Conservation (phyloP, 2,113 vertebrate species). For the Pedionomus torquatus region DNA sequence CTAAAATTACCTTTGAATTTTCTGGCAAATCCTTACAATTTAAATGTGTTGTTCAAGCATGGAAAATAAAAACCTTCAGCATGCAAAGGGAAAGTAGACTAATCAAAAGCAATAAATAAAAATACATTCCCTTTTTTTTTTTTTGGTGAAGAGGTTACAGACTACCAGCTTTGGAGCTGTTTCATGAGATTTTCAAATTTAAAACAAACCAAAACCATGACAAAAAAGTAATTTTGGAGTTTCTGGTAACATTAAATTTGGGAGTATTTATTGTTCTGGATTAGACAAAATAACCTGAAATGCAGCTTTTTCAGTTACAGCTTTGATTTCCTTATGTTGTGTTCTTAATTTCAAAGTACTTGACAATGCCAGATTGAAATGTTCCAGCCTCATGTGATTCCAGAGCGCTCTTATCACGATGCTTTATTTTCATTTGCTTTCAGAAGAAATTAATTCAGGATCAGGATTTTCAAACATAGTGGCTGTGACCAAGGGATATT, state of each 20-base stretch:
- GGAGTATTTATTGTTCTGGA: not conserved
- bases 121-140: not conserved
- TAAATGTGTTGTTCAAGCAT: not conserved
- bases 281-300: not conserved
- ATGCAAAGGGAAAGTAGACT: not conserved
- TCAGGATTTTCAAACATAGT: rapidly evolving
- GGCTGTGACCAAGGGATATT: not conserved
- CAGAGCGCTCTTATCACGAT: not conserved
- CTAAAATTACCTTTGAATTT: not conserved
- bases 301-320: not conserved
- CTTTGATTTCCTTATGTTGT: not conserved
- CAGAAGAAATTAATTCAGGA: not conserved
- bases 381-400: not conserved
- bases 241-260: not conserved
- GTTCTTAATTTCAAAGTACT: not conserved
- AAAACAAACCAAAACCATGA: not conserved
- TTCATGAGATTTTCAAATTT: not conserved
- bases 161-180: not conserved
- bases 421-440: not conserved
- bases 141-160: not conserved
- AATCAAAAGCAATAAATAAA: not conserved
- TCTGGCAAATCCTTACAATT: not conserved
- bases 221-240: not conserved
- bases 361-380: not conserved
- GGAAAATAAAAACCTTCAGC: not conserved